These are phyloP conservation scores for Danio albolineatus DNA, from an alignment of 2,797 vertebrate species.

Conservation along the genomic window DNA sequence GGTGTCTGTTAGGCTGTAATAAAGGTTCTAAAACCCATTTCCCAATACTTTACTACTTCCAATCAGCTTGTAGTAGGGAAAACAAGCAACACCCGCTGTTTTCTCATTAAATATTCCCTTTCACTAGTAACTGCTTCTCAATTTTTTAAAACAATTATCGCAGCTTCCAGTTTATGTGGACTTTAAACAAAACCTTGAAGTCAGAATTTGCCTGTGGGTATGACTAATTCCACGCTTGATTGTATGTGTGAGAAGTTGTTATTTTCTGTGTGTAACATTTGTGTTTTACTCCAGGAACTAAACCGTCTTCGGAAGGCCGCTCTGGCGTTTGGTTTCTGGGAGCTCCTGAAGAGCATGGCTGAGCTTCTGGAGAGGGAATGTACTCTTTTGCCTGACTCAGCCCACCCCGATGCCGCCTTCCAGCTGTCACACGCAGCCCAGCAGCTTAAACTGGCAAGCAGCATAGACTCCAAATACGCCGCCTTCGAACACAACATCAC, in stretches of 20 bases:
- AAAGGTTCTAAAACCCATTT: no score
- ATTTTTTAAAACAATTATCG: no score
- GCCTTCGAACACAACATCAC: conserved; percentile 94
- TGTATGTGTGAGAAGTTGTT: neutral
- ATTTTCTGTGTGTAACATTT: neutral
- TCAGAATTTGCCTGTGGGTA: no score
- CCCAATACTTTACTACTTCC: no score
- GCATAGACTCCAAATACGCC: conserved; percentile 87
- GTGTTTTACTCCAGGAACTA: conserved; percentile 83
- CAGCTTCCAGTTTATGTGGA: no score
- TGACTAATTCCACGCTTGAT: no score
- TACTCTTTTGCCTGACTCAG: conserved; percentile 92
- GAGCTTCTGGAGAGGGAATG: conserved; percentile 97
- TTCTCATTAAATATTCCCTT: no score
- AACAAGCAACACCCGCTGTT: no score
- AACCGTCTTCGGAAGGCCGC: conserved; percentile 96
- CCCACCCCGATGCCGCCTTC: conserved; percentile 95
- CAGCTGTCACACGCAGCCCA: conserved; percentile 94
- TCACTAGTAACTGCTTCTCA: no score
- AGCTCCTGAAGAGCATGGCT: conserved; percentile 93
- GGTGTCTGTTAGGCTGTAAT: no score
- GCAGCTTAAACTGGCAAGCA: conserved; percentile 94
- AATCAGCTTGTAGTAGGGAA: no score
- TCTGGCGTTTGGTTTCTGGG: conserved; percentile 95
- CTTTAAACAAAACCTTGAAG: no score